A percentile compares a stretch with the other conserved stretches of the same genome.
These are phyloP conservation scores for Synergus japonicus DNA, from an alignment of 2,888 invertebrate species.

Conservation along the genomic window DNA sequence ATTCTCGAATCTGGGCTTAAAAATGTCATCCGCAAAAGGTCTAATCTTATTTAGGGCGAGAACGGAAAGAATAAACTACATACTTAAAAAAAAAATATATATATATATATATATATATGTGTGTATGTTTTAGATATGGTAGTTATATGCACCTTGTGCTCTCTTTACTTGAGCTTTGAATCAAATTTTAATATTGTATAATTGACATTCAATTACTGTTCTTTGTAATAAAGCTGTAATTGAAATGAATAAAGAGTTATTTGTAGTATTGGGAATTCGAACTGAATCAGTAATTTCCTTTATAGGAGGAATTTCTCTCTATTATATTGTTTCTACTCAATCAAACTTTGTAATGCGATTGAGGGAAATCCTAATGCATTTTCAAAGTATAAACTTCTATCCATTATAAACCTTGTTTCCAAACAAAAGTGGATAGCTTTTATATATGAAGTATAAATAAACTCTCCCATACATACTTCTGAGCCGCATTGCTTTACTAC, in stretches of 20 bases:
- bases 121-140: no score
- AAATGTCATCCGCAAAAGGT: not conserved
- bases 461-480: slow-evolving; percentile 21
- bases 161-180: slow-evolving; percentile 15
- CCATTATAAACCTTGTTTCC: slow-evolving; percentile 36
- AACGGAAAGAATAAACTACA: no score
- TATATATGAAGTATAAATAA: slow-evolving; percentile 39
- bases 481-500: slow-evolving; percentile 17
- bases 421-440: slow-evolving; percentile 33
- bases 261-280: not conserved
- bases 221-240: not conserved
- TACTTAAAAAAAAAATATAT: not conserved
- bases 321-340: not conserved
- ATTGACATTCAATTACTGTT: no score
- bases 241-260: not conserved
- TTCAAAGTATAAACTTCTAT: slow-evolving; percentile 28
- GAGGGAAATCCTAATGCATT: slow-evolving; percentile 19
- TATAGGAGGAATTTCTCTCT: not conserved
- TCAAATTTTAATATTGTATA: not conserved
- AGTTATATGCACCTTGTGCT: not conserved
- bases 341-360: not conserved
- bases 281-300: not conserved
- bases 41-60: not conserved
- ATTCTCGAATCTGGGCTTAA: not conserved
- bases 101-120: not conserved